Percentiles rank a stretch among this genome's conserved stretches.
Conservation (phyloP, 2,797 vertebrate species). For the Rallus crepitans region DNA sequence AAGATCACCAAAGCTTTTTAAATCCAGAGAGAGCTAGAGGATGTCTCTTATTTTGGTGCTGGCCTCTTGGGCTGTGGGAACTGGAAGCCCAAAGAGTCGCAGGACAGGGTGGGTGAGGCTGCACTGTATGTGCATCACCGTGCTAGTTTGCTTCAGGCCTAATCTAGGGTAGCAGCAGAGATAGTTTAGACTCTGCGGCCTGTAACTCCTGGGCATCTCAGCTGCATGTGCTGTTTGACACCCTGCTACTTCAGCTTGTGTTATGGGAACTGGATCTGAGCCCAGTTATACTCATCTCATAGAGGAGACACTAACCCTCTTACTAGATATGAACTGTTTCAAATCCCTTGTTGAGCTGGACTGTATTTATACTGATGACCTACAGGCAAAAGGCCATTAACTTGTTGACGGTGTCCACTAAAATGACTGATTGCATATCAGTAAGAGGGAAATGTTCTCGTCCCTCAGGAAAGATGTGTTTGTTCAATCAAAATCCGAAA, state of each 20-base stretch:
- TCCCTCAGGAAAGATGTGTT: not conserved
- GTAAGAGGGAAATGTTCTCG: not conserved
- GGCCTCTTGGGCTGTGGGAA: not conserved
- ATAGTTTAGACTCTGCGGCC: not conserved
- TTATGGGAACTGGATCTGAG: constrained; percentile 7
- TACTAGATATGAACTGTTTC: not conserved
- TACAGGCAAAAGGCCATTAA: not conserved
- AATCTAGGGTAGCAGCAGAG: not conserved
- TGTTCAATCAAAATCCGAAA: not conserved
- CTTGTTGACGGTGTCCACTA: constrained; percentile 31
- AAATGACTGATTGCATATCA: constrained; percentile 9
- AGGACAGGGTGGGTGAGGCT: not conserved
- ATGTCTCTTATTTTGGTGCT: rapidly evolving
- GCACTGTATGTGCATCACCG: rapidly evolving
- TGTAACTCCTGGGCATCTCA: not conserved
- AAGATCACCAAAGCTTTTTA: not conserved
- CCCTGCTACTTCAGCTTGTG: not conserved
- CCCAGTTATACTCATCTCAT: constrained; percentile 4
- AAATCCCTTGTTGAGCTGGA: not conserved
- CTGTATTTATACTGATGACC: constrained; percentile 2
- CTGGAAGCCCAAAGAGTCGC: not conserved
- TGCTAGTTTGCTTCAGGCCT: not conserved
- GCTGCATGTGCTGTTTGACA: not conserved
- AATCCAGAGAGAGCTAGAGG: not conserved
- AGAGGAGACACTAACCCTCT: not conserved